Conservation (phyloP, 2,888 invertebrate genomes). For the Torymus aiolomorphi region DNA sequence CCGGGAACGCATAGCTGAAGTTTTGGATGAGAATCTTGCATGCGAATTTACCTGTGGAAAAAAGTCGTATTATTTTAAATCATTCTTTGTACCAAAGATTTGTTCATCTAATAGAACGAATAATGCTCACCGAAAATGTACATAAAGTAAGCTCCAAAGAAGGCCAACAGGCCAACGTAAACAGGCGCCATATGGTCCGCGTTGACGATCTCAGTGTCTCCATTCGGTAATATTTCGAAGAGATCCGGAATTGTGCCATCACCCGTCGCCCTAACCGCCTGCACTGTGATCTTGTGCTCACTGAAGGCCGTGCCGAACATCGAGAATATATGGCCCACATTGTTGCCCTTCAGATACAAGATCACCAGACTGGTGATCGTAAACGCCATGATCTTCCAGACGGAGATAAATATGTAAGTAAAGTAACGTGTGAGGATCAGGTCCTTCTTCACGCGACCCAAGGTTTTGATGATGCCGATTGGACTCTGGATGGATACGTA, state of each 20-base stretch:
- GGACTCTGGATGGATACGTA: conserved; percentile 92
- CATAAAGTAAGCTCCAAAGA: conserved; percentile 89
- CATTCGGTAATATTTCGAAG: conserved; percentile 85
- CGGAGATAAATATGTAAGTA: conserved; percentile 90
- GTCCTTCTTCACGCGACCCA: conserved; percentile 88
- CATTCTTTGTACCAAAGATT: not conserved
- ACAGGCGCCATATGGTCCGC: conserved; percentile 85
- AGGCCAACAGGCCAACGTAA: conserved; percentile 87
- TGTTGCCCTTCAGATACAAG: conserved; percentile 85
- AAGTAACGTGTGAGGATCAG: conserved; percentile 90
- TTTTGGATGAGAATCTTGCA: conserved; percentile 98
- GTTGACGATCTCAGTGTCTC: conserved; percentile 84
- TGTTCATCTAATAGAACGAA: no score
- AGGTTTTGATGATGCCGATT: conserved; percentile 84
- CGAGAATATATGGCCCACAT: conserved; percentile 86
- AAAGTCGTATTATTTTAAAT: not conserved
- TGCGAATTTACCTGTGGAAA: conserved; percentile 87
- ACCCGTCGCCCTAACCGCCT: conserved; percentile 79
- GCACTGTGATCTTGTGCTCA: conserved; percentile 86
- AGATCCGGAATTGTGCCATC: conserved; percentile 81
- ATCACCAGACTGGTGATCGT: conserved; percentile 85
- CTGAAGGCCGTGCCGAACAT: conserved; percentile 86
- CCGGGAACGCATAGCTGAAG: conserved; percentile 97
- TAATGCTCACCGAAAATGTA: conserved; percentile 85
- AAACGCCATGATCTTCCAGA: conserved; percentile 93